A percentile compares a stretch with the other conserved stretches of the same genome.
Conservation (phyloP, 2,888 invertebrate genomes). For the Habrosyne pyritoides region DNA sequence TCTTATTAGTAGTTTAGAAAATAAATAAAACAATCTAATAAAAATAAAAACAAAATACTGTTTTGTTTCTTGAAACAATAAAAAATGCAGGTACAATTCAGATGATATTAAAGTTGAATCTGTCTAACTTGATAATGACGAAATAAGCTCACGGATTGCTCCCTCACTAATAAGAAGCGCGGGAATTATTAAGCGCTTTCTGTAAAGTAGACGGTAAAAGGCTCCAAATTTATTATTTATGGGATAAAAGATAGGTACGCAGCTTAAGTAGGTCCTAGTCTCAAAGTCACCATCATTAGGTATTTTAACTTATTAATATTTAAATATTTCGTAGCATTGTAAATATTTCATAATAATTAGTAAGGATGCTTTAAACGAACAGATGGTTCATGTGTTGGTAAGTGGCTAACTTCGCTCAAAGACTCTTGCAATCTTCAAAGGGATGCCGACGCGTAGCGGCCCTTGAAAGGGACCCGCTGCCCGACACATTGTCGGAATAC, state of each 20-base stretch:
- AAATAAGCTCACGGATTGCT: conserved; percentile 16
- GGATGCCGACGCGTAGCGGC: conserved; percentile 19
- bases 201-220: conserved; percentile 31
- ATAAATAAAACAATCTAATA: too few species aligned
- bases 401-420: conserved; percentile 27
- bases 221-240: conserved; percentile 31
- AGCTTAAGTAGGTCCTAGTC: conserved; percentile 26
- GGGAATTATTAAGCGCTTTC: conserved; percentile 34
- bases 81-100: background rate
- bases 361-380: conserved; percentile 13
- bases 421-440: conserved; percentile 21
- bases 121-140: background rate
- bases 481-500: conserved; percentile 17
- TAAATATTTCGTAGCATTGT: conserved; percentile 28
- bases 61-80: too few species aligned
- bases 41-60: too few species aligned
- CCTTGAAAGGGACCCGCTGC: conserved; percentile 17
- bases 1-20: too few species aligned
- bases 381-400: conserved; percentile 18
- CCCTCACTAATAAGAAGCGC: conserved; percentile 26
- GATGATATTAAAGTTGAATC: background rate
- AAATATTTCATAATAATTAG: conserved; percentile 31
- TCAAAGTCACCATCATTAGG: conserved; percentile 16
- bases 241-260: conserved; percentile 30
- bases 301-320: conserved; percentile 31